Conservation (phyloP, 2,888 invertebrate species). For the Lymantria monacha region DNA sequence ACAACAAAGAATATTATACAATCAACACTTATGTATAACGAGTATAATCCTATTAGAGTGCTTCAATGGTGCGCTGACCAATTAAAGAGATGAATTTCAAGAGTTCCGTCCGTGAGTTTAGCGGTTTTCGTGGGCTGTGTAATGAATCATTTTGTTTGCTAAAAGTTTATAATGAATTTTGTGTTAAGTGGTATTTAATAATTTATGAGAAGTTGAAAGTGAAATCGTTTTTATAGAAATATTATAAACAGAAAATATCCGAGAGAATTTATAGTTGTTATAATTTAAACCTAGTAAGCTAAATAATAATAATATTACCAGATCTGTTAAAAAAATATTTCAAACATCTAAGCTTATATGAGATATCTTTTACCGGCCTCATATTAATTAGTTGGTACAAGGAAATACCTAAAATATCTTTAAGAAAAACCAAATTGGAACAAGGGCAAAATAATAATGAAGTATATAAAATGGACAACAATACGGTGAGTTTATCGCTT, state of each 20-base stretch:
- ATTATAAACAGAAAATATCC: slow-evolving; percentile 6
- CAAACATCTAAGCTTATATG: no score
- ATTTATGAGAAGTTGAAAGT: slow-evolving; percentile 5
- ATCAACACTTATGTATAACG: slow-evolving; percentile 2
- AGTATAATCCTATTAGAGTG: slow-evolving; percentile 18
- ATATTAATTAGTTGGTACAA: no score
- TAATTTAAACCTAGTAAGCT: no score
- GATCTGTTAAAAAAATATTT: no score
- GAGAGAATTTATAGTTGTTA: no score
- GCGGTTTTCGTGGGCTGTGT: slow-evolving; percentile 9
- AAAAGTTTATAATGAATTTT: slow-evolving; percentile 16
- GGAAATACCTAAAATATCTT: no score
- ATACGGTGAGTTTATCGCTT: no score
- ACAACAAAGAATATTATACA: no score
- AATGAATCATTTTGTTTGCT: slow-evolving; percentile 19
- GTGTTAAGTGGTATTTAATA: slow-evolving; percentile 4
- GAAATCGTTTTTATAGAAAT: slow-evolving; percentile 12
- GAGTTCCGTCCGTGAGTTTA: slow-evolving; percentile 23
- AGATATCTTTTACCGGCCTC: no score
- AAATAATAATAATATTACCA: no score
- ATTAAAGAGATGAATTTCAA: slow-evolving; percentile 24
- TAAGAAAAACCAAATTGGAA: no score
- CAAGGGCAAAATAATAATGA: slow-evolving; percentile 11
- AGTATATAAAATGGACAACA: no score
- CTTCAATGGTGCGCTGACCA: slow-evolving; percentile 16